These are phyloP conservation scores for Corynorhinus townsendii DNA, from an alignment of 2,113 vertebrate genomes.

Conservation along the genomic window DNA sequence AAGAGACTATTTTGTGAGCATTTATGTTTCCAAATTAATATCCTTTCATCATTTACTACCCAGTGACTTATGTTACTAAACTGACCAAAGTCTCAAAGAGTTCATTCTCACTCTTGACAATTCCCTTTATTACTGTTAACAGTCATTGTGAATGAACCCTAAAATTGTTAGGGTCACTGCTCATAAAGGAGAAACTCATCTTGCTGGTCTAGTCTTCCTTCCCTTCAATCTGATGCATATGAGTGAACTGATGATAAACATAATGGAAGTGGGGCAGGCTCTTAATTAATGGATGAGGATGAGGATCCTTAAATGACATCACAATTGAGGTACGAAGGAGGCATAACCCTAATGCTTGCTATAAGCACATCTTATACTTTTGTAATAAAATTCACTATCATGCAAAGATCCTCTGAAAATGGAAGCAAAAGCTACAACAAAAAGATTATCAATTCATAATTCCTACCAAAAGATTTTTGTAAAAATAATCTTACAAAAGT, in stretches of 20 bases:
- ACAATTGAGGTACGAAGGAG: not conserved
- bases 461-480: not conserved
- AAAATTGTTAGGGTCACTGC: not conserved
- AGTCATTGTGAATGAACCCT: constrained; percentile 10
- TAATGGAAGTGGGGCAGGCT: not conserved
- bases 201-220: not conserved
- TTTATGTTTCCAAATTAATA: constrained; percentile 36
- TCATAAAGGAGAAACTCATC: not conserved
- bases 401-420: constrained; percentile 29
- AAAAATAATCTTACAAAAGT: constrained; percentile 35
- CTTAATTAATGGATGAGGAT: constrained; percentile 3
- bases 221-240: not conserved
- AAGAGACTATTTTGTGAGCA: constrained; percentile 5
- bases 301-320: not conserved
- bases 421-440: not conserved
- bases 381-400: constrained; percentile 9
- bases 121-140: constrained; percentile 2
- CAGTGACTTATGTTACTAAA: constrained; percentile 34
- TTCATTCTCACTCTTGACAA: not conserved
- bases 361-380: constrained; percentile 40
- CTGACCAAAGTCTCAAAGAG: not conserved
- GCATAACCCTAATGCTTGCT: not conserved
- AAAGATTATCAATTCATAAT: not conserved
- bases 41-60: constrained; percentile 26
- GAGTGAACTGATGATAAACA: constrained; percentile 18